Evolutionary conservation across 37 sponge, comb jelly and placozoan species (phyloP).

Genomic region (Halisarca cf. caerulea): DNA sequence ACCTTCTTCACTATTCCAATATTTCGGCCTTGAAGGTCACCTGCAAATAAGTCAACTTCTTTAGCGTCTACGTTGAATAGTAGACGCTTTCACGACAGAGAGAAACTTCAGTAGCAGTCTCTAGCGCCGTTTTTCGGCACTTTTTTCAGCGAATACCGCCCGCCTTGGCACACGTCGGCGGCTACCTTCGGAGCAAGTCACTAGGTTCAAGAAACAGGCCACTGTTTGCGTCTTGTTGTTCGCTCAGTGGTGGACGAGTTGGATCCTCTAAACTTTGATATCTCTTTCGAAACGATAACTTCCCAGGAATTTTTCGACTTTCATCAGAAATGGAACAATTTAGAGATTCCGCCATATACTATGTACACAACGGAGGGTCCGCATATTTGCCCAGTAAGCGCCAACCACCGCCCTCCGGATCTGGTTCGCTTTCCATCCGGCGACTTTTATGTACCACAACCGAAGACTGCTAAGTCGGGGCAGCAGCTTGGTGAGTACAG

Average conservation of each 20-base stretch:
- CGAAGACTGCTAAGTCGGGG: not conserved
- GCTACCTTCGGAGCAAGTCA: too few relatives aligned
- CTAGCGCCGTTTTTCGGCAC: too few relatives aligned
- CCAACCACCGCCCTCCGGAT: slow-evolving; percentile 11
- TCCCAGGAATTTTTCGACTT: not conserved
- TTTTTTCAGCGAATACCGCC: too few relatives aligned
- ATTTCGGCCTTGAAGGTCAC: too few relatives aligned
- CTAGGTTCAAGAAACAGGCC: not conserved
- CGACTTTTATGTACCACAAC: not conserved
- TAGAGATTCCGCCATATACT: not conserved
- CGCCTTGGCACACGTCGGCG: too few relatives aligned
- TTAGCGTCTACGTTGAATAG: too few relatives aligned
- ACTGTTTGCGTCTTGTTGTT: not conserved
- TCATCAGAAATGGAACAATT: too few relatives aligned
- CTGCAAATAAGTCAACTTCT: too few relatives aligned
- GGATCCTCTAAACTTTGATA: not conserved
- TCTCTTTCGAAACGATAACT: not conserved
- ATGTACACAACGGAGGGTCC: not conserved
- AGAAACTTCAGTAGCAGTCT: too few relatives aligned
- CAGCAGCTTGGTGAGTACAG: slow-evolving; percentile 7
- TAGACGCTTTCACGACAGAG: too few relatives aligned
- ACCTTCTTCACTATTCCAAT: too few relatives aligned
- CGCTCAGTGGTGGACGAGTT: slow-evolving; percentile 9
- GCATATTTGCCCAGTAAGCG: slow-evolving; percentile 6
- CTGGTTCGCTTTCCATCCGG: not conserved